Percentiles rank a stretch among this genome's conserved stretches.
Conservation (phyloP, 2,113 vertebrate genomes). For the Heptranchias perlo region DNA sequence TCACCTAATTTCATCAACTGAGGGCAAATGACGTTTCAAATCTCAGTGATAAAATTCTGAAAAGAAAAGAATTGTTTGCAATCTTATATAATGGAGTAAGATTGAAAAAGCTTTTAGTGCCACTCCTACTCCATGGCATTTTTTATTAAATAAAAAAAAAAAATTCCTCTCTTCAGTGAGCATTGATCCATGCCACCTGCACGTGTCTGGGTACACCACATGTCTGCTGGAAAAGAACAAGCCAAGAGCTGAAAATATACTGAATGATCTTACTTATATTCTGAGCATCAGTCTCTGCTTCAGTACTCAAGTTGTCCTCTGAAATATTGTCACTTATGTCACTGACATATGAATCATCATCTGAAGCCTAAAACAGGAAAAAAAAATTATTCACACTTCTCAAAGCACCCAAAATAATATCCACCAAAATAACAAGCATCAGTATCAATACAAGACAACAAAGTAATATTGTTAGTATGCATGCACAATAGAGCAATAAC, state of each 20-base stretch:
- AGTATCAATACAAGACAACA: constrained; percentile 33
- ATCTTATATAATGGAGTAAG: background rate
- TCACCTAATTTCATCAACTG: background rate
- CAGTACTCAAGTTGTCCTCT: constrained; percentile 85
- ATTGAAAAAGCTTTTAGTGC: background rate
- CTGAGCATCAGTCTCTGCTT: constrained; percentile 73
- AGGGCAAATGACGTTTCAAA: background rate
- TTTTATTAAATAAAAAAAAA: background rate
- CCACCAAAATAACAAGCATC: constrained; percentile 14
- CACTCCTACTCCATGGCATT: background rate
- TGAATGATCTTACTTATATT: constrained; percentile 62
- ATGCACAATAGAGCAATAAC: background rate
- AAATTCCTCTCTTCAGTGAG: background rate
- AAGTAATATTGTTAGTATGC: background rate
- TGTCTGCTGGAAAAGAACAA: background rate
- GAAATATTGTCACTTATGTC: constrained; percentile 94
- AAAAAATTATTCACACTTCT: background rate
- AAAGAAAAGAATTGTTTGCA: background rate
- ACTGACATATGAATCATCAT: constrained; percentile 91
- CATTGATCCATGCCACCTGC: background rate
- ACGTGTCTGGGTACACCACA: background rate
- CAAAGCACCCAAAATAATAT: constrained; percentile 33
- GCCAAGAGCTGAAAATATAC: background rate
- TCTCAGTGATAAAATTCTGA: background rate
- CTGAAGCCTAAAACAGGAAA: constrained; percentile 69